Base-by-base conservation (phyloP, 2,888 invertebrate genomes). In the Oscheius sp. region DNA sequence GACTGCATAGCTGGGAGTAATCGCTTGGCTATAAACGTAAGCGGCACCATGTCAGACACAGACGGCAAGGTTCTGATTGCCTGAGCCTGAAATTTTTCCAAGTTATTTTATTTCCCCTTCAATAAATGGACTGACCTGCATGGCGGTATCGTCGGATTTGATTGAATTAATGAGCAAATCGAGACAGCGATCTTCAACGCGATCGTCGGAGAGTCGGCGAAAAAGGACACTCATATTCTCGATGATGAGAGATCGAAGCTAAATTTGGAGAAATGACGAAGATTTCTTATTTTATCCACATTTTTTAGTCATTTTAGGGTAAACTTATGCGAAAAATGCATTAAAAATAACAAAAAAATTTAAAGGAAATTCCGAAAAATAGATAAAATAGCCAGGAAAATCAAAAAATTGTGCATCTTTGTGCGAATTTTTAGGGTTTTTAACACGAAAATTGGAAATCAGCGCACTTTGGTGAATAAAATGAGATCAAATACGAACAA, bases 141-240 rank as follows among this genome's bases (percentile, higher is more conserved):
- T 53, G 12, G 74, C 73, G 0, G 77, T 70, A 48, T 80, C 80
- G 0, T 80, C 80, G 4, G 73, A 78, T 52, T 74, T 77, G 58
- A 80, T 42, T 10, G 80, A 76, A 5, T 69, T 64, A 33, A 79
- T 69, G 39, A 84, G 76, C 20, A 82, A 71, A 29, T 84, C 84
- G 63, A 84, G 48, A 31, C 75, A 78, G 25, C 70, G 73, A 68
- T 85, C 83, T 64, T 84, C 84, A 27, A 85, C 83, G 45, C 78
- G 68, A 29, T 84, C 84, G 72, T 85, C 85, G 31, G 76, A 78
- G 34, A 85, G 72, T 20, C 85, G 70, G 27, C 84, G 76, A 69
- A 85, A 83, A 29, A 85, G 78, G 6, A 77, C 73, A 6, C 80
- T 70, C 80, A 85, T 81, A 42, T 82, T 82, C 53, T 85, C 84